Evolutionary conservation across 2,797 vertebrate species (phyloP).

Genomic region (Meriones psammophilus): DNA sequence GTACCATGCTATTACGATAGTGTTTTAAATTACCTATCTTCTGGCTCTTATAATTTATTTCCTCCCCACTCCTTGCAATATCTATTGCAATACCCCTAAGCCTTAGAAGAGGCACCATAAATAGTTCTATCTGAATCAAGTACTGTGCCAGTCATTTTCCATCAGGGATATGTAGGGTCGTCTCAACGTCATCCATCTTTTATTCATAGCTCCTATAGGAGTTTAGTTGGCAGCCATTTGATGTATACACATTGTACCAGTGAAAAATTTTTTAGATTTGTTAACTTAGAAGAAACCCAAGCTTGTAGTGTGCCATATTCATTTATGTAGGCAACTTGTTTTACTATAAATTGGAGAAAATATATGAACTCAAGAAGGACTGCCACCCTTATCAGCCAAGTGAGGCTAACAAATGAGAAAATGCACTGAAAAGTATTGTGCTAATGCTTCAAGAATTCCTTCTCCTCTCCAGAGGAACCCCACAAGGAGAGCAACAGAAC

Average conservation of each 20-base stretch:
- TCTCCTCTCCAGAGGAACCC: too few species aligned
- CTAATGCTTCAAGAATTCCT: neutral
- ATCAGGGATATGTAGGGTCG: neutral
- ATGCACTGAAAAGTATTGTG: neutral
- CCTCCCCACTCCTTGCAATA: neutral
- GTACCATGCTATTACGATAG: neutral
- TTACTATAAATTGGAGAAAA: neutral
- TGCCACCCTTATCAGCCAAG: neutral
- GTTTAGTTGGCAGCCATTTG: neutral
- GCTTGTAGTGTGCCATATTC: neutral
- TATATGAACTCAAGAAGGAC: neutral
- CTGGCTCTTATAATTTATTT: neutral
- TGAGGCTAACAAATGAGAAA: neutral
- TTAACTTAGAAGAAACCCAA: neutral
- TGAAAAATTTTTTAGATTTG: neutral
- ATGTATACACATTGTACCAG: neutral
- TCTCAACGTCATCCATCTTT: neutral
- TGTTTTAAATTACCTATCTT: neutral
- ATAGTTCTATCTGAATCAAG: constrained; percentile 12
- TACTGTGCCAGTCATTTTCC: constrained; percentile 17
- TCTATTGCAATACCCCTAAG: neutral
- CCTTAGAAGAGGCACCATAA: neutral
- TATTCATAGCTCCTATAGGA: neutral
- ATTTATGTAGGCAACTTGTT: neutral
- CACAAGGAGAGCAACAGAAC: too few species aligned